Percentiles rank a stretch among this genome's conserved stretches.
phyloP scores from a whole-genome alignment of 1,140 invertebrate species.

The Cylas formicarius region DNA sequence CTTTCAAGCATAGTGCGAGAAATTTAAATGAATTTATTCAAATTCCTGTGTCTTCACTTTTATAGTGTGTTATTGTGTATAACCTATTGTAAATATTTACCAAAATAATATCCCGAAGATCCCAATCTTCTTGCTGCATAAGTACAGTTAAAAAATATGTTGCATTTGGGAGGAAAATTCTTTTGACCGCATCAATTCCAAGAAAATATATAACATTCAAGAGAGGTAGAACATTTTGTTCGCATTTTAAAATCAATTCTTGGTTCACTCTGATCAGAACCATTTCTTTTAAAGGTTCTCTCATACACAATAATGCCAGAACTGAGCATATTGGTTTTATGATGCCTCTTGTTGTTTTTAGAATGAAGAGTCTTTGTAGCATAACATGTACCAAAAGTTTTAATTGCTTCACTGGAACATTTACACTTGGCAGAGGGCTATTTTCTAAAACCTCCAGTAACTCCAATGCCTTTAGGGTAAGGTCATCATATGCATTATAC shows the following conservation, averaged over 20 bases:
- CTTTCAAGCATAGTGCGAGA: slow-evolving; percentile 1
- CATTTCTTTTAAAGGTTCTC: slow-evolving; percentile 29
- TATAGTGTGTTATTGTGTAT: slow-evolving; percentile 3
- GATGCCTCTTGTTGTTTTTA: slow-evolving; percentile 21
- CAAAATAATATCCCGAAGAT: slow-evolving; percentile 25
- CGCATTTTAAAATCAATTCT: slow-evolving; percentile 24
- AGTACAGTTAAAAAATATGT: slow-evolving; percentile 20
- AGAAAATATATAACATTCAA: slow-evolving; percentile 29
- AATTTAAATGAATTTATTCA: slow-evolving; percentile 3
- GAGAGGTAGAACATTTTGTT: slow-evolving; percentile 23
- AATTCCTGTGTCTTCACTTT: background rate
- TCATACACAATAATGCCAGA: slow-evolving; percentile 31
- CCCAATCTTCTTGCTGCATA: slow-evolving; percentile 14
- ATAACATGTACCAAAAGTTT: slow-evolving; percentile 34
- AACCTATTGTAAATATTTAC: slow-evolving; percentile 20
- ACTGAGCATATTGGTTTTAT: slow-evolving; percentile 34
- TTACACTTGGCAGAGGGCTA: slow-evolving; percentile 28
- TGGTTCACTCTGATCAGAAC: slow-evolving; percentile 30
- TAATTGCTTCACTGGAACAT: slow-evolving; percentile 31
- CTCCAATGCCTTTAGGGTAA: slow-evolving; percentile 31
- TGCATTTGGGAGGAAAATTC: slow-evolving; percentile 28
- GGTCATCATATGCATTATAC: slow-evolving; percentile 34
- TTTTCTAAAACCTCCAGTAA: slow-evolving; percentile 34
- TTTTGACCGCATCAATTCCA: slow-evolving; percentile 29
- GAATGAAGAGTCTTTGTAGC: slow-evolving; percentile 31